These are phyloP conservation scores for Drosophila fulvimacula DNA, from an alignment of 2,888 invertebrate species.

Conservation along the genomic window DNA sequence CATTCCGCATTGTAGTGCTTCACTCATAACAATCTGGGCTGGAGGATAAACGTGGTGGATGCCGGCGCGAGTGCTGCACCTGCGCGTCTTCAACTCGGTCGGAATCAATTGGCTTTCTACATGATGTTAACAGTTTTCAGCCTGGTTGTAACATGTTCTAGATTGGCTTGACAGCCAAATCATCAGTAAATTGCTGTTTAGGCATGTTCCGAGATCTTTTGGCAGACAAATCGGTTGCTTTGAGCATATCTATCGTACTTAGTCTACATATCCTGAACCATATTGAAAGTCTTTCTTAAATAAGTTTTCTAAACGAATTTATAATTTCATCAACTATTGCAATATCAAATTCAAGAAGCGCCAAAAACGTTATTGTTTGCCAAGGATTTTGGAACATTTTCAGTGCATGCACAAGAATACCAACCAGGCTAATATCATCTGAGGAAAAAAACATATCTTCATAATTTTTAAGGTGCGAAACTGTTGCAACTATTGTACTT, in stretches of 20 bases:
- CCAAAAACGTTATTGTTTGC: conserved; percentile 8
- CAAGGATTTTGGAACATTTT: conserved; percentile 23
- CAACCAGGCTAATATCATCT: conserved; percentile 85
- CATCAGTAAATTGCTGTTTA: conserved; percentile 17
- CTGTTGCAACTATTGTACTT: conserved; percentile 64
- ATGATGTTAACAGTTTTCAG: conserved; percentile 76
- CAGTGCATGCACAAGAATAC: conserved; percentile 22
- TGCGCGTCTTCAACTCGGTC: conserved; percentile 26
- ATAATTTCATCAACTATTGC: conserved; percentile 44
- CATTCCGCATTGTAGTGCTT: conserved; percentile 89
- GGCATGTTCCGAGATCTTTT: conserved; percentile 19
- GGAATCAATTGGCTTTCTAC: conserved; percentile 53
- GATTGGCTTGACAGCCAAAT: conserved; percentile 81
- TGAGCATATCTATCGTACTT: conserved; percentile 44
- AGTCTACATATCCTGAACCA: conserved; percentile 55
- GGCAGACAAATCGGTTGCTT: conserved; percentile 12
- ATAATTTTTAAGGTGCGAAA: conserved; percentile 81
- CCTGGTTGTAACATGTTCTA: conserved; percentile 77
- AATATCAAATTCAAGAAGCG: neutral
- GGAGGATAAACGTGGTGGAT: conserved; percentile 94
- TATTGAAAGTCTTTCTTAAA: conserved; percentile 24
- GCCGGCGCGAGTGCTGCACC: conserved; percentile 57
- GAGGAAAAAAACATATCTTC: conserved; percentile 85
- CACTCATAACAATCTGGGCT: conserved; percentile 95
- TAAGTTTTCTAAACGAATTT: conserved; percentile 62